Conservation (phyloP, 2,797 vertebrate species). For the Tenualosa ilisha region DNA sequence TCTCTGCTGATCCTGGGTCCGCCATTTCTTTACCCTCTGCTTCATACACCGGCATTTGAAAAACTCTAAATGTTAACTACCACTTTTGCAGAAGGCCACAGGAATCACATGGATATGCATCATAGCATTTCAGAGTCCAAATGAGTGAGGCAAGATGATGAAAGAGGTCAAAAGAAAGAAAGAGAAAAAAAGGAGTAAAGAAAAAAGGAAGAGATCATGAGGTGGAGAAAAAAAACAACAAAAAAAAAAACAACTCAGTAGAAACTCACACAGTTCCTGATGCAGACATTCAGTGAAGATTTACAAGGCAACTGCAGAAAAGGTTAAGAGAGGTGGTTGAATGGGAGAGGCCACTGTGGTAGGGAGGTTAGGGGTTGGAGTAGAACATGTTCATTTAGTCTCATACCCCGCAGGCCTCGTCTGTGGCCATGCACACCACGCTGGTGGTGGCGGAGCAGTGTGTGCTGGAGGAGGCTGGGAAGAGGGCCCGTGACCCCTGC, state of each 20-base stretch:
- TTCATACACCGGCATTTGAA: not conserved
- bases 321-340: conserved; percentile 9
- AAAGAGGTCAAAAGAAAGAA: conserved; percentile 39
- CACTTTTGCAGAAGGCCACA: conserved; percentile 57
- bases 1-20: not conserved
- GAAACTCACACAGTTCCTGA: conserved; percentile 70
- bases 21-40: not conserved
- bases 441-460: conserved; percentile 28
- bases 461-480: conserved; percentile 59
- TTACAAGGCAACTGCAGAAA: conserved; percentile 67
- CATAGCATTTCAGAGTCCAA: not conserved
- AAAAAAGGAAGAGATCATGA: not conserved
- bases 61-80: not conserved
- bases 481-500: conserved; percentile 71
- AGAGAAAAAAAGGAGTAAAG: not conserved
- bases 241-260: conserved; percentile 57
- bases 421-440: conserved; percentile 60
- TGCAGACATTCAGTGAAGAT: conserved; percentile 70
- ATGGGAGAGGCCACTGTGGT: conserved; percentile 18
- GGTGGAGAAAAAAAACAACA: not conserved
- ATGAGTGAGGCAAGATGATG: not conserved
- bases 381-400: not conserved
- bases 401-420: conserved; percentile 67
- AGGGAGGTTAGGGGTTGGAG: not conserved
- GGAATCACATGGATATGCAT: conserved; percentile 65